Percentiles rank a stretch among this genome's conserved stretches.
Conservation (phyloP, 2,113 vertebrate genomes). For the Sceloporus undulatus region DNA sequence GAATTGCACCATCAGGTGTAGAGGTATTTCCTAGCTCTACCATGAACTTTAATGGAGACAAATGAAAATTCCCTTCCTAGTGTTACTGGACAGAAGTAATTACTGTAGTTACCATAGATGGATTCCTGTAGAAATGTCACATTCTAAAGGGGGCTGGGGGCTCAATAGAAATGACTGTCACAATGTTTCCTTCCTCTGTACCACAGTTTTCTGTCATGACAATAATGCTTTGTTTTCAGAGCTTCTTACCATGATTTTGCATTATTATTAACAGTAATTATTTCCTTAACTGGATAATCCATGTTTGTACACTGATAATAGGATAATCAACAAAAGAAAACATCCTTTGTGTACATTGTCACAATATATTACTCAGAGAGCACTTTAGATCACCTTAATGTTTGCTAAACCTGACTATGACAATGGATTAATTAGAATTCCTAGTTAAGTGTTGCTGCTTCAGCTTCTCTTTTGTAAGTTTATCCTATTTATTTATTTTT, state of each 20-base stretch:
- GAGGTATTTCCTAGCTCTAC: conserved; percentile 79
- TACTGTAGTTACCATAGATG: conserved; percentile 77
- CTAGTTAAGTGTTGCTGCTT: conserved; percentile 16
- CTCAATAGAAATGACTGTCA: conserved; percentile 15
- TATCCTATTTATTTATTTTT: not conserved
- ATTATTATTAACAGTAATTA: conserved; percentile 46
- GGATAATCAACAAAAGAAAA: conserved; percentile 47
- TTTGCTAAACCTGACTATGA: not conserved
- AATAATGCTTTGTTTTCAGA: conserved; percentile 53
- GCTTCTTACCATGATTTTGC: conserved; percentile 36
- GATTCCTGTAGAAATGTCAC: conserved; percentile 61
- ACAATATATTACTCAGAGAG: not conserved
- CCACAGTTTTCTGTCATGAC: conserved; percentile 50
- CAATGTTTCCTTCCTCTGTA: conserved; percentile 25
- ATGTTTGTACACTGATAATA: conserved; percentile 43
- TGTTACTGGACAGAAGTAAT: conserved; percentile 79
- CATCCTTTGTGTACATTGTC: conserved; percentile 20
- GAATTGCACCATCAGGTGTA: conserved; percentile 67
- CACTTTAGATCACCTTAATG: not conserved
- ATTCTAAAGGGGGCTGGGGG: not conserved
- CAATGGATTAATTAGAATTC: conserved; percentile 2
- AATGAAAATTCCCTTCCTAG: conserved; percentile 75
- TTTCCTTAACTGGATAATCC: conserved; percentile 41
- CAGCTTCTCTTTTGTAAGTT: rapidly evolving
- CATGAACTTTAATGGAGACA: conserved; percentile 78